phyloP scores from a whole-genome alignment of 2,113 vertebrate species.

The Lophochroa leadbeateri region DNA sequence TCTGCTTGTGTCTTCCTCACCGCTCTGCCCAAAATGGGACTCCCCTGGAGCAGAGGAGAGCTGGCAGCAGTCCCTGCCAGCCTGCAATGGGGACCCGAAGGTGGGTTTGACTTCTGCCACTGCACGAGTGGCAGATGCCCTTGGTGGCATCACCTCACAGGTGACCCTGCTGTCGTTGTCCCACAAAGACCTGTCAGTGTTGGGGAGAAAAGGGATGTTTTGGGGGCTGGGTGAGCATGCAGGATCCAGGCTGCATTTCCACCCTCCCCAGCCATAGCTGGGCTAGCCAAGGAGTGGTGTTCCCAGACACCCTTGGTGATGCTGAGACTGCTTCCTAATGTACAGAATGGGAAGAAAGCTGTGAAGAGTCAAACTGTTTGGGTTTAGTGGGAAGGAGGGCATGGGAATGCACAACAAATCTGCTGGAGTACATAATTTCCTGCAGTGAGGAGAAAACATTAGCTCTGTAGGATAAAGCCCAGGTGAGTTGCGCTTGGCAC shows the following conservation, averaged over 20 bases:
- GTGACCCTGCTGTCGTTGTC: neutral
- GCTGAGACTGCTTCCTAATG: rapidly evolving
- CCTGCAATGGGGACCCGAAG: neutral
- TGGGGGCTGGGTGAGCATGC: neutral
- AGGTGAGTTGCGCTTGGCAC: neutral
- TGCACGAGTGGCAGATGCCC: rapidly evolving
- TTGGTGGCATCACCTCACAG: neutral
- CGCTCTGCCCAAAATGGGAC: neutral
- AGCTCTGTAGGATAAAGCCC: neutral
- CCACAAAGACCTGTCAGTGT: neutral
- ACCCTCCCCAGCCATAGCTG: neutral
- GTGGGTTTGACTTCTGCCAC: neutral
- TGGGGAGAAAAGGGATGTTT: neutral
- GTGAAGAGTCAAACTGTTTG: neutral
- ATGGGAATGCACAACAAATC: neutral
- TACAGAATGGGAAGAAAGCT: neutral
- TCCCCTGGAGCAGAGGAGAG: neutral
- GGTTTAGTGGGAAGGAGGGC: neutral
- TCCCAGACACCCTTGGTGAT: too few relatives aligned
- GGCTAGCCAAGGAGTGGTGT: neutral
- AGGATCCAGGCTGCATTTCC: neutral
- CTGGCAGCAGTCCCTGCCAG: neutral
- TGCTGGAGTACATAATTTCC: neutral
- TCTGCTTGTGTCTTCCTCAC: neutral
- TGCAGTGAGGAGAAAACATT: neutral